Evolutionary conservation across 2,888 invertebrate genomes (phyloP).

Genomic region (Villa cingulata): DNA sequence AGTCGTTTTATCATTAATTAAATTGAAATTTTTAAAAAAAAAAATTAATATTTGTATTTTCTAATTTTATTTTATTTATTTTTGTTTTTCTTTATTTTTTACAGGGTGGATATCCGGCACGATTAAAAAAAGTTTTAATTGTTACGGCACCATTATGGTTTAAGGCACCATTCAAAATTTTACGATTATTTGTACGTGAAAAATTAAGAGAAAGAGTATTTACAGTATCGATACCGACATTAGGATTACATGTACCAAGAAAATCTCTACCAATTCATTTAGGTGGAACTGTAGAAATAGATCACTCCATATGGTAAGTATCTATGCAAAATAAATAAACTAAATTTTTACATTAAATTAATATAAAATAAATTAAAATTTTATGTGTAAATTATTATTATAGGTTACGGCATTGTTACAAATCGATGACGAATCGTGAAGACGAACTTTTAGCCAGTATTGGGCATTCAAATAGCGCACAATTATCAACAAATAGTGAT

Average conservation of each 20-base stretch:
- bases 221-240: constrained; percentile 83
- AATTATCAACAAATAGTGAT: constrained; percentile 12
- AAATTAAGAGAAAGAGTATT: constrained; percentile 91
- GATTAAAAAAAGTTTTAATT: constrained; percentile 91
- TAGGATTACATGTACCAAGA: constrained; percentile 77
- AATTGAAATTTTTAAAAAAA: no score
- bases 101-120: constrained; percentile 94
- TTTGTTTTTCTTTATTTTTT: constrained; percentile 23
- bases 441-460: constrained; percentile 37
- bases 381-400: constrained; percentile 10
- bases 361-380: neutral
- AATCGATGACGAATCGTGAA: constrained; percentile 72
- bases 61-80: neutral
- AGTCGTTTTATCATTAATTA: no score
- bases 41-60: no score
- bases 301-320: constrained; percentile 78
- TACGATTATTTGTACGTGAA: constrained; percentile 87
- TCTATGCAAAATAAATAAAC: no score
- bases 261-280: constrained; percentile 78
- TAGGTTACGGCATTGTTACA: constrained; percentile 52
- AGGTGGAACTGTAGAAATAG: constrained; percentile 73
- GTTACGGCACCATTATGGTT: constrained; percentile 97
- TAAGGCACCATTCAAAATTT: constrained; percentile 92
- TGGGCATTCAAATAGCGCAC: constrained; percentile 26
- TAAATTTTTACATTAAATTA: no score